Evolutionary conservation across 2,797 vertebrate species (phyloP), one percentile per base, ranked within the genome.

Genomic region (Streptopelia turtur): DNA sequence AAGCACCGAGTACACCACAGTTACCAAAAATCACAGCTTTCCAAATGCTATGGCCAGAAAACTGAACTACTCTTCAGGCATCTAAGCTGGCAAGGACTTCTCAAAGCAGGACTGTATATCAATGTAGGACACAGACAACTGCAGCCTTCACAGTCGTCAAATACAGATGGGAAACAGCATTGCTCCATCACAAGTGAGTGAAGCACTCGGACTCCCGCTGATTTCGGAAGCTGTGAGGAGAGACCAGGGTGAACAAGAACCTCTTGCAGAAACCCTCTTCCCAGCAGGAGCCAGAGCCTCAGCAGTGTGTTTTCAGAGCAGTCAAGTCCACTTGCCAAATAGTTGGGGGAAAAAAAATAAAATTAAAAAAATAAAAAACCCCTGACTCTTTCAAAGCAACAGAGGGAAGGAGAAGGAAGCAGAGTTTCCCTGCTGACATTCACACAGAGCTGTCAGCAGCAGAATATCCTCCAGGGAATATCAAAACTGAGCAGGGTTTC

Each of bases 241-340:
- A 95, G 23, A 28, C 56, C 65, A 64, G 83, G 80, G 80, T 9
- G 80, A 93, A 75, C 33, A 61, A 94, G 37, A 21, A 74, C 74
- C 53, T 89, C 86, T 84, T 76, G 66, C 90, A 95, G 66, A 52
- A 95, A 84, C 43, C 90, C 61, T 28, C 90, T 83, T 92, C 95
- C 76, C 95, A 96, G 95, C 93, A 65, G 93, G 95, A 92, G 85
- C 69, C 66, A 69, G 47, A 90, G 47, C 59, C n/a, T 91, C 91
- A 64, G 43, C 57, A 75, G 84, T 3, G 1, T 76, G 55, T 60
- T 92, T 82, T 76, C 89, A 88, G 85, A 93, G 79, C 82, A 93
- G 69, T 91, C 92, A 72, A 96, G 91, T 86, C 94, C 89, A 96
- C 72, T 94, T 90, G 93, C 83, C 91, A 95, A 96, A 68, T 20